phyloP scores from a whole-genome alignment of 2,888 invertebrate species.

The Heliconius cydno region DNA sequence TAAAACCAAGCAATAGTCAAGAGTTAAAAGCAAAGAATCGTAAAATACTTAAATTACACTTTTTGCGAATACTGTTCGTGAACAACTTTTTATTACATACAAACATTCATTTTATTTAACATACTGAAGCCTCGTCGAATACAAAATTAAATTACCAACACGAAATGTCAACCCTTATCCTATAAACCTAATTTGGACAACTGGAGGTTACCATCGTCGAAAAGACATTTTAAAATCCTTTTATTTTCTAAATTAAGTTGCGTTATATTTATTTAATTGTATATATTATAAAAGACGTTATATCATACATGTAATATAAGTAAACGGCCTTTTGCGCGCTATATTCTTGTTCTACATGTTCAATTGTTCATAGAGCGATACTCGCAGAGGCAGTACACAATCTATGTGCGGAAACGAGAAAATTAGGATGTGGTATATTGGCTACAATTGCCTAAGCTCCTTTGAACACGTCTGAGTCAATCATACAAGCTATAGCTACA shows the following conservation, averaged over 20 bases:
- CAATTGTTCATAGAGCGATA: constrained; percentile 17
- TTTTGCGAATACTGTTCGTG: neutral
- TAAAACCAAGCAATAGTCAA: neutral
- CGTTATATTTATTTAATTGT: neutral
- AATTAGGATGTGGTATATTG: constrained; percentile 80
- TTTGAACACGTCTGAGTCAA: constrained; percentile 46
- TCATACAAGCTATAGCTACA: constrained; percentile 43
- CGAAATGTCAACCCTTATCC: constrained; percentile 51
- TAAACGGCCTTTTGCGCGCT: neutral
- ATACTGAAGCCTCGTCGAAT: constrained; percentile 28
- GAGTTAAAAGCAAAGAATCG: neutral
- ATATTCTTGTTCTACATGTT: neutral
- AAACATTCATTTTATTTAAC: constrained; percentile 57
- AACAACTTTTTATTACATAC: constrained; percentile 43
- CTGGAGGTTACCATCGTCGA: too few relatives aligned
- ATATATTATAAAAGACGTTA: neutral
- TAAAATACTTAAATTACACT: neutral
- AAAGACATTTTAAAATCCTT: neutral
- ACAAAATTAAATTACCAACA: constrained; percentile 67
- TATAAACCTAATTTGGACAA: neutral
- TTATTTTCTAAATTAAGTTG: neutral
- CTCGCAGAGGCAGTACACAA: constrained; percentile 46
- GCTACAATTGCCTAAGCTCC: constrained; percentile 68
- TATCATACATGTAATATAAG: neutral
- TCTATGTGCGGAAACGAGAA: constrained; percentile 72